Evolutionary conservation across 1,140 invertebrate genomes (phyloP), one percentile per base, ranked within the genome.

Genomic region (Whitmania pigra): DNA sequence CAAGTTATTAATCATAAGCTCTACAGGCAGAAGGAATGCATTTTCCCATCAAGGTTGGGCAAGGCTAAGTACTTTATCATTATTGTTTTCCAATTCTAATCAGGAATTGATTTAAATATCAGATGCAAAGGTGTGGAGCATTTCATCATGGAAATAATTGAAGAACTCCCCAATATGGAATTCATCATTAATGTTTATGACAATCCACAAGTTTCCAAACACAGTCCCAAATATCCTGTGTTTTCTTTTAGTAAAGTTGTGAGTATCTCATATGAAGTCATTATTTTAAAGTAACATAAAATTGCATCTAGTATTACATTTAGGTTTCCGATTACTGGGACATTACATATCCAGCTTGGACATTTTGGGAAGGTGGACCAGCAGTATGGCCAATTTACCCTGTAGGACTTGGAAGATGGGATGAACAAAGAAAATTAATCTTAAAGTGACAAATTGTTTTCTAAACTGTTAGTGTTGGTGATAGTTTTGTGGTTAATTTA

Each of bases 351-450:
- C 94, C 94, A 67, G 90, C 94, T 0, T 97, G 94, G 94, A 89
- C 90, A 43, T 97, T 98, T 83, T 96, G 93, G 93, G 91, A 93
- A 84, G 94, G 94, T 63, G 94, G 94, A 2, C 94, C 94, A 57
- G 94, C 94, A 4, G 95, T 97, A 75, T 82, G 81, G 80, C 88
- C 88, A 63, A 82, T 95, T 11, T 94, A 96, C 84, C 94, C 94
- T 0, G 89, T 86, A 70, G 94, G 94, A 53, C 86, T 97, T 71
- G 94, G 94, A 0, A 83, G 91, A 67, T 98, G 94, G 94, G 92
- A 96, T 82, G 77, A 88, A 74, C 88, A 90, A 77, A 84, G 92
- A 67, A 82, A 87, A 72, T 86, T 87, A 49, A 85, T 97, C 66
- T 84, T 87, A 22, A 83, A 86, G 82, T 83, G 76, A 72, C 72